These are phyloP conservation scores for Drosophila sp. DNA, from an alignment of 1,140 invertebrate genomes.

Conservation along the genomic window DNA sequence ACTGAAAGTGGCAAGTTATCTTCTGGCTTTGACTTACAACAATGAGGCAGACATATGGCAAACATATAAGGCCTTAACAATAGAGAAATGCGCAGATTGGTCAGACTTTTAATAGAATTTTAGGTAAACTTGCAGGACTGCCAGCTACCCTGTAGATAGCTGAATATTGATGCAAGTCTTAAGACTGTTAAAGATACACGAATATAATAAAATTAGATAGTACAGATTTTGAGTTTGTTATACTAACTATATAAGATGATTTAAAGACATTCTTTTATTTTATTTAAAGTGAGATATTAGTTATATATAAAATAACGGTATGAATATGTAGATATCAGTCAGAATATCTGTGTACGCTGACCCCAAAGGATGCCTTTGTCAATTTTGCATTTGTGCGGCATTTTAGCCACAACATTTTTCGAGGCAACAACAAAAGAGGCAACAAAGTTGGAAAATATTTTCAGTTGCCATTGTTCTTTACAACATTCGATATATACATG, in stretches of 20 bases:
- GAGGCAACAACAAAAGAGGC: constrained; percentile 30
- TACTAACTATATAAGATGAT: too few relatives aligned
- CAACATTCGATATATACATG: constrained; percentile 21
- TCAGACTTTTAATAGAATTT: constrained; percentile 34
- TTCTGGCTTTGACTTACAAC: constrained; percentile 28
- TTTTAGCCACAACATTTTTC: constrained; percentile 35
- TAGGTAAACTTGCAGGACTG: not conserved
- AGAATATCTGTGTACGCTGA: constrained; percentile 15
- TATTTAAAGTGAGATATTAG: not conserved
- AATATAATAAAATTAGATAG: too few relatives aligned
- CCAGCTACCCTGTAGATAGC: not conserved
- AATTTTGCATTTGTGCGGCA: constrained; percentile 32
- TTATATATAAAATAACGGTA: not conserved
- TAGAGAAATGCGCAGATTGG: constrained; percentile 26
- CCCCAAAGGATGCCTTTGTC: constrained; percentile 48
- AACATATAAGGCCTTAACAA: constrained; percentile 28
- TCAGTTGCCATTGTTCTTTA: constrained; percentile 44
- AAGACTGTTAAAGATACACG: too few relatives aligned
- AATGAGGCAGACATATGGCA: constrained; percentile 43
- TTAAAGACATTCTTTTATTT: too few relatives aligned
- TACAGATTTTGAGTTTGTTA: too few relatives aligned
- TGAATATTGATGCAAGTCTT: too few relatives aligned
- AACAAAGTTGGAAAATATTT: constrained; percentile 40
- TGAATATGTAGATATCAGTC: constrained; percentile 11
- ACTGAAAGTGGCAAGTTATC: constrained; percentile 21